phyloP scores from a whole-genome alignment of 2,797 vertebrate species.

The Squalus acanthias region DNA sequence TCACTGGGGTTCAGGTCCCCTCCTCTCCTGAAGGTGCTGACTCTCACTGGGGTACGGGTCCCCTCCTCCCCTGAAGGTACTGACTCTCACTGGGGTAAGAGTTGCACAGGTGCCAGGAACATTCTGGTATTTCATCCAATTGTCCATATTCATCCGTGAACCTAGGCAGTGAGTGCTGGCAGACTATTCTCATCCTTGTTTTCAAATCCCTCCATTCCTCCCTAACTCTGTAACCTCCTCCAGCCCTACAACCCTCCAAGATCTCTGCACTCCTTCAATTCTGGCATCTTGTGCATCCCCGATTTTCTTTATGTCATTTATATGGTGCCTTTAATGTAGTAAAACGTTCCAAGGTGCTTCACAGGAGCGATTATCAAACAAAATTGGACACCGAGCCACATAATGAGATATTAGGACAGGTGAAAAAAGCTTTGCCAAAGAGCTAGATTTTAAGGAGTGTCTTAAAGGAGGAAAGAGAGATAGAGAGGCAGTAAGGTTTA shows the following conservation, averaged over 20 bases:
- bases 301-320: not conserved
- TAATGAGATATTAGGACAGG: not conserved
- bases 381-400: too few species aligned
- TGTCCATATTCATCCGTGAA: not conserved
- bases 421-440: too few species aligned
- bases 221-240: not conserved
- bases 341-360: too few species aligned
- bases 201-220: not conserved
- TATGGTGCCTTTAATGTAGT: too few species aligned
- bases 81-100: not conserved
- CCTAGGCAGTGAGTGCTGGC: not conserved
- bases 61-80: not conserved
- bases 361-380: too few species aligned
- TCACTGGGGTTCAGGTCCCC: not conserved
- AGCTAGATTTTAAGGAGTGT: too few species aligned
- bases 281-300: not conserved
- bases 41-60: not conserved
- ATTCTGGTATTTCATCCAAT: not conserved
- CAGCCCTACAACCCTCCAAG: too few species aligned
- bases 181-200: not conserved
- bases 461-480: too few species aligned
- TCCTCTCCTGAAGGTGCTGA: too few species aligned
- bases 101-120: not conserved
- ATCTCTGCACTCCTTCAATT: too few species aligned
- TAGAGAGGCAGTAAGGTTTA: too few species aligned